Evolutionary conservation across 2,888 invertebrate genomes (phyloP).

Genomic region (Agrypnus murinus): DNA sequence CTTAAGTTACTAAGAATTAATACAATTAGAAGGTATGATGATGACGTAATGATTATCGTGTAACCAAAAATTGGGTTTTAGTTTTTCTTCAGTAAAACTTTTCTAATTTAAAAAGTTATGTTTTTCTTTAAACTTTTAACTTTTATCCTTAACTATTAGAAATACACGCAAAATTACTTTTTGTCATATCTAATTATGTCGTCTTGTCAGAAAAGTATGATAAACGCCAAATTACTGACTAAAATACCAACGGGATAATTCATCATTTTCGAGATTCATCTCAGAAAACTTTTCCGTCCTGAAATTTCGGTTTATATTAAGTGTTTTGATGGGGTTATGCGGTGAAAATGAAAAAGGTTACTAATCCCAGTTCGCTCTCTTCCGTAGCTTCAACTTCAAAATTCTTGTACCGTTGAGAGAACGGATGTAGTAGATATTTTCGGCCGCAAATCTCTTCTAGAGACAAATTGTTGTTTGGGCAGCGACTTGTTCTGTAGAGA

Average conservation of each 20-base stretch:
- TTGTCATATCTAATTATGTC: no score
- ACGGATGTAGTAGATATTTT: conserved; percentile 26
- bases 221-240: neutral
- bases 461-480: conserved; percentile 28
- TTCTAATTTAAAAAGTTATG: no score
- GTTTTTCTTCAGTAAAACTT: no score
- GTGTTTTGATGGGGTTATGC: neutral
- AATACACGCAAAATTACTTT: no score
- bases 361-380: conserved; percentile 17
- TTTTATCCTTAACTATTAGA: no score
- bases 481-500: conserved; percentile 10
- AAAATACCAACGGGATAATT: conserved; percentile 7
- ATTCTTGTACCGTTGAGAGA: neutral
- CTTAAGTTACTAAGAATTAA: no score
- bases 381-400: conserved; percentile 19
- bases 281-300: conserved; percentile 9
- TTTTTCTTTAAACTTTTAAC: no score
- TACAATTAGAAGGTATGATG: no score
- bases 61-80: no score
- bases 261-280: conserved; percentile 6
- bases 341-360: conserved; percentile 20
- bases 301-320: neutral
- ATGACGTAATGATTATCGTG: no score
- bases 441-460: conserved; percentile 23
- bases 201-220: neutral